Base-by-base conservation (phyloP, 2,888 invertebrate species). In the Microctonus aethiopoides region DNA sequence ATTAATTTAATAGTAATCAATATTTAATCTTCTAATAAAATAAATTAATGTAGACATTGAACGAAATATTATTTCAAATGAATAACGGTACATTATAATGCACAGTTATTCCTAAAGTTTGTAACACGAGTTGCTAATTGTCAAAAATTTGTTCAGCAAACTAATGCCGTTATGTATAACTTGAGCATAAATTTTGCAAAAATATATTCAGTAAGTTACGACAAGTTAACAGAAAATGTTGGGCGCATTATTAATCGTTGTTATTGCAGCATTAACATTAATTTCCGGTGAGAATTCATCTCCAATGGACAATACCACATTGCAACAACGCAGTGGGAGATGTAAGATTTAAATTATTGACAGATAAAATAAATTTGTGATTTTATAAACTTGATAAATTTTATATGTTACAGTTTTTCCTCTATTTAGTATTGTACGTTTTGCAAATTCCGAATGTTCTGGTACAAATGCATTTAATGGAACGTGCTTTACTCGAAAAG, bases 401-500 rank as follows among this genome's bases (percentile, higher is more conserved):
- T 41, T 0, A 29, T 72, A 78, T 72, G 72, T 77, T 81, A 9
- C 78, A 90, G 90, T 89, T 86, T 93, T 93, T 80, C 92, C 93
- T 3, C 90, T 92, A 80, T 91, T 92, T 76, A 92, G 92, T 74
- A 91, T 94, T 62, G 92, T 94, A n/a, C 89, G 94, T 59, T 94
- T 94, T 84, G 90, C 91, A 57, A 94, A 94, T 84, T 89, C 90
- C 2, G 90, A 91, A 34, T 95, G 94, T 80, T 81, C 88, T 0
- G 92, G 91, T 22, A 88, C 89, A 11, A 93, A 91, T 82, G 89
- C 90, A 41, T 89, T 94, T 81, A 89, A 87, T 72, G 95, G 95
- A 29, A 94, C 93, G 0, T 95, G 95, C 80, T 91, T 93, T 72
- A 92, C 94, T n/a, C 89, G 91, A 59, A 88, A 92, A 9, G 94